Base-by-base conservation (phyloP, 2,797 vertebrate species). In the Morelia viridis region DNA sequence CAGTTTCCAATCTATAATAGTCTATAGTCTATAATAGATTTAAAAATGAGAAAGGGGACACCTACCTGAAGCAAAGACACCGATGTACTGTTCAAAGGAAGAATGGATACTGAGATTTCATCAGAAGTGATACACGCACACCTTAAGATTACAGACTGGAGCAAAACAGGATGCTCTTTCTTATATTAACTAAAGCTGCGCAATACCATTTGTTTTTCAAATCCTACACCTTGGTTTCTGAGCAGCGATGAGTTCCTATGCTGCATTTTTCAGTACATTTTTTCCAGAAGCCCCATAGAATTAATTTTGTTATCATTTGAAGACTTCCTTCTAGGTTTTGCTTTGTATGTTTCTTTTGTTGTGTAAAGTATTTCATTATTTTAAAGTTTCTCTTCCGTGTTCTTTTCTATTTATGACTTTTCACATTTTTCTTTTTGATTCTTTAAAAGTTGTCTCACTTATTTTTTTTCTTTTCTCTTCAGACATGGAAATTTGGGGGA, bases 141-240 rank as follows among this genome's bases (percentile, higher is more conserved):
- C 93, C 94, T 53, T 53, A 53, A 94, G 84, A 88, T 41, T 0
- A 0, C 62, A 92, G 88, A 89, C 35, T 64, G 65, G 31, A 35
- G 92, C 22, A 64, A 94, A 96, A 93, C 89, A 58, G 85, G 35
- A 56, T n/a, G 19, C 71, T 68, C 13, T 88, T 86, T 92, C 6
- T 65, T 93, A 56, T 71, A 93, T 93, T 94, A 65, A 91, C 90
- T 89, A 94, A 94, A 93, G 83, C 93, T 92, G 91, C 28, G 41
- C 91, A 87, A 88, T 62, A 92, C 90, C 90, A 94, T 95, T 93
- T 80, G 94, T 91, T 93, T 46, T 58, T 93, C 83, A 89, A 60
- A 92, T 4, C 46, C 71, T 88, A 60, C 53, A 10, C 62, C 13
- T 26, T 65, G 24, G 50, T 50, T 85, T n/a, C 83, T 85, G 28